Percentiles rank a stretch among this genome's conserved stretches.
These are phyloP conservation scores for Diabrotica virgifera DNA, from an alignment of 1,140 invertebrate species.

Conservation along the genomic window DNA sequence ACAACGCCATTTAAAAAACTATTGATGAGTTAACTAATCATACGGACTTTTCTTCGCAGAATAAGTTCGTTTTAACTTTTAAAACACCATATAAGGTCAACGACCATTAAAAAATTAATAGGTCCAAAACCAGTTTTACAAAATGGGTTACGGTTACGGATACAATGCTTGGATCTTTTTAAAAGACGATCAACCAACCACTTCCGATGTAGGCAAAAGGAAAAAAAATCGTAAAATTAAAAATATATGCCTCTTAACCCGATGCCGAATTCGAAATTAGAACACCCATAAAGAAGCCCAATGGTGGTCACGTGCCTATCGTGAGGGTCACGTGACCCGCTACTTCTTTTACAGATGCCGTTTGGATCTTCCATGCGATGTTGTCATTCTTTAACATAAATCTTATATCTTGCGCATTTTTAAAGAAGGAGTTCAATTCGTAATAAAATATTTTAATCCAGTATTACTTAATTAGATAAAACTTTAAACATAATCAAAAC, in stretches of 20 bases:
- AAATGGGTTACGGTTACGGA: not conserved
- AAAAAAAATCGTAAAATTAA: not conserved
- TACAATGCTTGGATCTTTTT: not conserved
- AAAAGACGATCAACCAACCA: not conserved
- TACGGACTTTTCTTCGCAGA: too few species aligned
- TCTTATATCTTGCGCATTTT: too few species aligned
- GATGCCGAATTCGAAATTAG: not conserved
- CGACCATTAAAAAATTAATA: not conserved
- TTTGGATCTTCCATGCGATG: not conserved
- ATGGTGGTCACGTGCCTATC: not conserved
- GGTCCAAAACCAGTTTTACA: slow-evolving; percentile 1
- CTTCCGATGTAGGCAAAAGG: not conserved
- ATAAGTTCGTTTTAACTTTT: too few species aligned
- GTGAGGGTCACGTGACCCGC: slow-evolving; percentile 1
- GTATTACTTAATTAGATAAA: too few species aligned
- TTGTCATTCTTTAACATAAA: not conserved
- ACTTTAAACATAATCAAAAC: too few species aligned
- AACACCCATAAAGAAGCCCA: not conserved
- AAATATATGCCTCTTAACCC: not conserved
- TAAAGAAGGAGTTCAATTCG: too few species aligned
- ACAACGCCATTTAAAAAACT: too few species aligned
- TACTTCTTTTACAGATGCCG: slow-evolving; percentile 1
- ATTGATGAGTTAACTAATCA: too few species aligned
- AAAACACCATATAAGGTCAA: too few species aligned
- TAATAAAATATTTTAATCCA: too few species aligned